A percentile compares a stretch with the other conserved stretches of the same genome.
phyloP scores from a whole-genome alignment of 2,888 invertebrate species.

The Acanthosepion pharaonis region DNA sequence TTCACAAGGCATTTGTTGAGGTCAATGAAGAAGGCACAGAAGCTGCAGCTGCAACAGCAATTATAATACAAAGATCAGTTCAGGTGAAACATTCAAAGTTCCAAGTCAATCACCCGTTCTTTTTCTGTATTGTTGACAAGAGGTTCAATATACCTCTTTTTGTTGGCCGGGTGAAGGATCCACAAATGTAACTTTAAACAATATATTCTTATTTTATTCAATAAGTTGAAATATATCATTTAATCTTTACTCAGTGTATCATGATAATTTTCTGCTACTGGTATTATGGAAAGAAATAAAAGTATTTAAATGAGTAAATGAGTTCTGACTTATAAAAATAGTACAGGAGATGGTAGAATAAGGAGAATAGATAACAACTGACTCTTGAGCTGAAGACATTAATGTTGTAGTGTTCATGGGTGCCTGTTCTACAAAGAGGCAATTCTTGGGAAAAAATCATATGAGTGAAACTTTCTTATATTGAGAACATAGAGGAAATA shows the following conservation, averaged over 20 bases:
- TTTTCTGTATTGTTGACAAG: conserved; percentile 66
- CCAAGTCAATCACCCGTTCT: conserved; percentile 67
- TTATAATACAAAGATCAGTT: conserved; percentile 46
- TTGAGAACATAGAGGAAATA: too few relatives aligned
- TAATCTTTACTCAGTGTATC: not conserved
- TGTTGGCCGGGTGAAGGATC: conserved; percentile 52
- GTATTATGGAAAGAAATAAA: too few relatives aligned
- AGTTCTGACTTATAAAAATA: too few relatives aligned
- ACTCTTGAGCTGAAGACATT: too few relatives aligned
- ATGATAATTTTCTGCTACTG: too few relatives aligned
- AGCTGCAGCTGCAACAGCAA: conserved; percentile 70
- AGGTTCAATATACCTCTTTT: conserved; percentile 57
- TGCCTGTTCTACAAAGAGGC: too few relatives aligned
- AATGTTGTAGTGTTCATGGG: too few relatives aligned
- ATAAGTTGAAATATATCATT: not conserved
- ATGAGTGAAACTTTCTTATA: too few relatives aligned
- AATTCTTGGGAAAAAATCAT: too few relatives aligned
- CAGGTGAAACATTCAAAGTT: conserved; percentile 37
- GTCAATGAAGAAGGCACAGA: conserved; percentile 72
- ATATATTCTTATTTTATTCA: not conserved
- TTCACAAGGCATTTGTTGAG: conserved; percentile 72
- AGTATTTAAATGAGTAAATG: too few relatives aligned
- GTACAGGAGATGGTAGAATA: too few relatives aligned
- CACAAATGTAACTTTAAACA: not conserved
- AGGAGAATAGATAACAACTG: too few relatives aligned